A percentile compares a stretch with the other conserved stretches of the same genome.
Evolutionary conservation across 2,888 invertebrate genomes (phyloP).

Genomic region (Pseudoips prasinana): DNA sequence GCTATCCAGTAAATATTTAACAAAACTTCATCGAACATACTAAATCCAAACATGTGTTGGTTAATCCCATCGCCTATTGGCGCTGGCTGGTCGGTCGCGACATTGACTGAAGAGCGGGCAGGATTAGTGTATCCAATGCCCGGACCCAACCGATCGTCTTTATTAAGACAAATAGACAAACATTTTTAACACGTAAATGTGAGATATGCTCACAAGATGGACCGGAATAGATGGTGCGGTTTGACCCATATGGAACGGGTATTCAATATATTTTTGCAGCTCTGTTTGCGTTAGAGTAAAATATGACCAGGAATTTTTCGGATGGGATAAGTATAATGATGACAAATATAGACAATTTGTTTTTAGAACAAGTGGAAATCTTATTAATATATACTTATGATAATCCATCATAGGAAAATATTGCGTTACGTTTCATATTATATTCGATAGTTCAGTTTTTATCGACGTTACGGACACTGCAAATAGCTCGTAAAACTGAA

Average conservation of each 20-base stretch:
- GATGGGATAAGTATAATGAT: no score
- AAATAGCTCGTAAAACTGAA: no score
- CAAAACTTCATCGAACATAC: constrained; percentile 11
- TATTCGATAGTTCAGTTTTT: no score
- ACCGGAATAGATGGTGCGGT: constrained; percentile 19
- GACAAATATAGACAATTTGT: no score
- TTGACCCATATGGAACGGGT: constrained; percentile 18
- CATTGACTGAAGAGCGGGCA: constrained; percentile 55
- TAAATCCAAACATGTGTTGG: constrained; percentile 51
- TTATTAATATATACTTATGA: no score
- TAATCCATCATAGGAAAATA: no score
- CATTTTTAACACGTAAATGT: constrained; percentile 58
- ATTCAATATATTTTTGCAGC: constrained; percentile 15
- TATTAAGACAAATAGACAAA: constrained; percentile 63
- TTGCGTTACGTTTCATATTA: no score
- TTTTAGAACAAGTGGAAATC: no score
- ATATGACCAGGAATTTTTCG: no score
- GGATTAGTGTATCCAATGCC: constrained; percentile 53
- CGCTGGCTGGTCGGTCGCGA: constrained; percentile 41
- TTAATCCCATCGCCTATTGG: constrained; percentile 47
- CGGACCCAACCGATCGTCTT: constrained; percentile 49
- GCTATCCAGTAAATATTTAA: constrained; percentile 4
- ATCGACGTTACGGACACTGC: no score
- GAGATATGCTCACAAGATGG: constrained; percentile 32
- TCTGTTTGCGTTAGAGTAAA: no score